Base-by-base conservation (phyloP, 2,113 vertebrate species). In the Poeciliopsis retropinna region DNA sequence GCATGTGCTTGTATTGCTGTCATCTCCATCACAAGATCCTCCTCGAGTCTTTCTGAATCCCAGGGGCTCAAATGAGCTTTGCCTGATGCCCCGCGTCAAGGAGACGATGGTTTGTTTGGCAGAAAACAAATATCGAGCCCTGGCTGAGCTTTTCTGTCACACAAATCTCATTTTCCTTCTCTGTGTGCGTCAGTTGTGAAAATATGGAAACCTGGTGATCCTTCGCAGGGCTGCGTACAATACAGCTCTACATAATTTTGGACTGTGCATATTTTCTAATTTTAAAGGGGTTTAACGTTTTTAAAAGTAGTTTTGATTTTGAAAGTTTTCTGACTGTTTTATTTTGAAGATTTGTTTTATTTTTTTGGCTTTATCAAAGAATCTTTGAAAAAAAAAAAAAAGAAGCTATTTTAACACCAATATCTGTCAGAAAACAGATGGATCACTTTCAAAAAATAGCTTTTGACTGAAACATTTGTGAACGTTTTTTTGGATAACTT, bases 21-120 rank as follows among this genome's bases (percentile, higher is more conserved):
- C 89, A 75, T 81, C 73, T 79, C 63, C 76, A 82, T 90, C 90
- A 90, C 88, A 81, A 85, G 88, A 91, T 76, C 63, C 76, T 81
- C 67, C 73, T 73, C 29, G 60, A 83, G 84, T 85, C 77, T 63
- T 61, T 51, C 71, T 82, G 69, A 81, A 82, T 88, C 84, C 85
- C 81, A 76, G 80, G 54, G 83, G 79, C 82, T 87, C 81, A 89
- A 87, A 85, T 85, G 75, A 67, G 85, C 84, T 86, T 83, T 22
- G 79, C 79, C 78, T 75, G 72, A 90, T 73, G 62, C 72, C 72
- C 57, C 0, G 76, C 60, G 27, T 79, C 89, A 64, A 77, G 79
- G 89, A 91, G 78, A 89, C 75, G 12, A 9, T 34, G 1, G 74
- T 72, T 86, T 91, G 90, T 91, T 88, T 88, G 68, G 76, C 64